A percentile compares a stretch with the other conserved stretches of the same genome.
phyloP scores from a whole-genome alignment of 2,888 invertebrate genomes.

The Hemistola chrysoprasaria region DNA sequence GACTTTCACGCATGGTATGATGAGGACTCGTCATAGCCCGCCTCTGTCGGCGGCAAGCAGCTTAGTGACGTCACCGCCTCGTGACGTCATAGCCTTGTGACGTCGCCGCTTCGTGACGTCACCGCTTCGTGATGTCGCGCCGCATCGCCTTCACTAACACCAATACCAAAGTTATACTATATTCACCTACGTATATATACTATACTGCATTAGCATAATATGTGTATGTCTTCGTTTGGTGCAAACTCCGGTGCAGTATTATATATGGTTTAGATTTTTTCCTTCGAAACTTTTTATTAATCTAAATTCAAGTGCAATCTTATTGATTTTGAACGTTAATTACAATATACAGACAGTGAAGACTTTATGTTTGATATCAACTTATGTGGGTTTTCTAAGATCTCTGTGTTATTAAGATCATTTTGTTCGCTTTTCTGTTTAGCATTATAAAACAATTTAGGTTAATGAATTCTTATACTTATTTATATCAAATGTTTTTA shows the following conservation, averaged over 20 bases:
- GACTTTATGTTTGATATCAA: neutral
- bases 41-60: slow-evolving; percentile 33
- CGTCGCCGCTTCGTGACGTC: slow-evolving; percentile 4
- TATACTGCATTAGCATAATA: slow-evolving; percentile 57
- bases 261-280: slow-evolving; percentile 46
- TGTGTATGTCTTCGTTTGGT: slow-evolving; percentile 45
- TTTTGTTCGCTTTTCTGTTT: slow-evolving; percentile 47
- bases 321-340: slow-evolving; percentile 5
- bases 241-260: slow-evolving; percentile 53
- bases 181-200: slow-evolving; percentile 29
- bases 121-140: slow-evolving; percentile 16
- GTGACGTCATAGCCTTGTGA: slow-evolving; percentile 26
- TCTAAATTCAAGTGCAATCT: slow-evolving; percentile 19
- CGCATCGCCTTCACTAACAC: slow-evolving; percentile 46
- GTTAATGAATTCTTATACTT: slow-evolving; percentile 63
- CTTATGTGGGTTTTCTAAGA: slow-evolving; percentile 35
- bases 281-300: slow-evolving; percentile 13
- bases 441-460: slow-evolving; percentile 44
- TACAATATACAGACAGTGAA: too few relatives aligned
- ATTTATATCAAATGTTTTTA: slow-evolving; percentile 65
- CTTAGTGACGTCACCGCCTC: slow-evolving; percentile 38
- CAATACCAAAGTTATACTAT: slow-evolving; percentile 75
- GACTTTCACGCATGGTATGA: slow-evolving; percentile 77
- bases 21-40: slow-evolving; percentile 75
- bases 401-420: slow-evolving; percentile 45